Conservation (phyloP, 2,113 vertebrate species). For the Pogonocichla stellata region DNA sequence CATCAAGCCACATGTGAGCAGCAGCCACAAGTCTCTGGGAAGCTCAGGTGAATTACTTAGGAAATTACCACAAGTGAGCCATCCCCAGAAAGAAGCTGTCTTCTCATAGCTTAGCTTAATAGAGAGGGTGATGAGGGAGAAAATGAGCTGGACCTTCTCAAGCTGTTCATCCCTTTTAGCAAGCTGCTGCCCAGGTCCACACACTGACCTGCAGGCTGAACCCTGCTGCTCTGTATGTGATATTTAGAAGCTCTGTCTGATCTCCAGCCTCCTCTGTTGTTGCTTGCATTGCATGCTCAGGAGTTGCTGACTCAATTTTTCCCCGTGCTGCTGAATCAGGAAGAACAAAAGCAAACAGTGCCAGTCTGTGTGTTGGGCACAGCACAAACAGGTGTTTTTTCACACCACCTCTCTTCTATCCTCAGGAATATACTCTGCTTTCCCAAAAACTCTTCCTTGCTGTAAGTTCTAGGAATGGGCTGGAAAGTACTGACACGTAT, state of each 20-base stretch:
- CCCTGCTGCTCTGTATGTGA: background rate
- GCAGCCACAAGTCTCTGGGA: background rate
- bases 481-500: background rate
- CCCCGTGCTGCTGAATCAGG: conserved; percentile 28
- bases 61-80: background rate
- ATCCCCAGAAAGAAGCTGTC: background rate
- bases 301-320: conserved; percentile 30
- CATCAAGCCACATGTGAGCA: background rate
- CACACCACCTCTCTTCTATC: background rate
- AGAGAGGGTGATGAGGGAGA: background rate
- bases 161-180: background rate
- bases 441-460: background rate
- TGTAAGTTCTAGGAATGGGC: background rate
- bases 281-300: background rate
- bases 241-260: background rate
- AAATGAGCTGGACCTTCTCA: background rate
- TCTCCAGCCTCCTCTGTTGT: background rate
- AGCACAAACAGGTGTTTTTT: background rate
- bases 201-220: accelerated
- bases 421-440: background rate
- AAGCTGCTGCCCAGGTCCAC: background rate
- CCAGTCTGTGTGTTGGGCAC: background rate
- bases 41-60: background rate
- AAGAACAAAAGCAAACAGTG: background rate
- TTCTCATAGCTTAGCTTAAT: background rate